Evolutionary conservation across 2,113 vertebrate species (phyloP), one percentile per base, ranked within the genome.

Genomic region (Gnathochromis pfefferi): DNA sequence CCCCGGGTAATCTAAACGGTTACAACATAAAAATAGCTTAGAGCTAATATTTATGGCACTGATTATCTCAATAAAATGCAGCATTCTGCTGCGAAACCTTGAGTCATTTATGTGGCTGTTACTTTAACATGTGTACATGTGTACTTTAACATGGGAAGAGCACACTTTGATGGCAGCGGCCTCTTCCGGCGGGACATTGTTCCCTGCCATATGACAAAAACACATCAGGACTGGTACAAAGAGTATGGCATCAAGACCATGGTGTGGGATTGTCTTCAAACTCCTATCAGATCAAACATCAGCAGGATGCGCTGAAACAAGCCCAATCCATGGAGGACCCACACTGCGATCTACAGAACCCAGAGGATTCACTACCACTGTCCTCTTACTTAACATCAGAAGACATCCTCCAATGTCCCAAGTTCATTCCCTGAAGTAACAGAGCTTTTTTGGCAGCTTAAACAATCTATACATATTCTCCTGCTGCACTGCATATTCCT

Each of bases 131-230:
- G 5, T 16, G 38, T 42, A 65, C 38, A 70, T 70, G 38, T 38
- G 7, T 26, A 5, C n/a, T 45, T 23, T 26, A 26, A 21, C 13
- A 45, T 45, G 38, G 12, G 8, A 70, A 70, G 0, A 16, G 12
- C 35, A 70, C 65, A 0, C n/a, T 0, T 0, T 45, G 38, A 45
- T 3, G 21, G 5, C 0, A 0, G 14, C 45, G 40, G 68, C 0
- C 40, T 45, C 21, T 0, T 45, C 2, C 5, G 1, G 1, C 3
- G 0, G 40, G n/a, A 42, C 65, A 70, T 70, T 70, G 7, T 26
- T 45, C 0, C n/a, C n/a, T 42, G 65, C 65, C n/a, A 70, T 23
- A 42, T 14, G n/a, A 40, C n/a, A 23, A 70, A 42, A 70, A 23
- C 3, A 13, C 0, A 70, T 73, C 68, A 73, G 21, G 68, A 26